phyloP scores from a whole-genome alignment of 2,113 vertebrate genomes.

The Malurus elegans region DNA sequence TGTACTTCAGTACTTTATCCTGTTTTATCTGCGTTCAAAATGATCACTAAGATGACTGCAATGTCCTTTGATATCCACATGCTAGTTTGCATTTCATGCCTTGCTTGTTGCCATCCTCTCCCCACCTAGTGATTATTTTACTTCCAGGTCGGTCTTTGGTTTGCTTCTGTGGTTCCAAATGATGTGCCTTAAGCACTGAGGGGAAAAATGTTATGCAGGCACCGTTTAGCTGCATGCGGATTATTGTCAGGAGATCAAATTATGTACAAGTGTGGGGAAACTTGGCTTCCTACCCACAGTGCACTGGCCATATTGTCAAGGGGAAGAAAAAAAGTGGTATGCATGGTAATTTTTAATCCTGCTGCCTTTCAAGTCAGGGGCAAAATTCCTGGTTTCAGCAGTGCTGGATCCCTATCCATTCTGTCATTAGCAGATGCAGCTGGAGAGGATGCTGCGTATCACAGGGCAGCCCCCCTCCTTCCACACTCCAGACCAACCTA shows the following conservation, averaged over 20 bases:
- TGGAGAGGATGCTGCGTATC: neutral
- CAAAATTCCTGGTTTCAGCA: constrained; percentile 46
- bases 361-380: constrained; percentile 29
- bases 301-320: constrained; percentile 12
- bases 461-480: neutral
- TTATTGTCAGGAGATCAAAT: constrained; percentile 60
- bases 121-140: neutral
- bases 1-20: neutral
- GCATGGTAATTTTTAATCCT: constrained; percentile 52
- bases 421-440: constrained; percentile 12
- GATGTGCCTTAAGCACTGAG: constrained; percentile 3
- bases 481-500: neutral
- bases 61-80: neutral
- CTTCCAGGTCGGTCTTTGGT: neutral
- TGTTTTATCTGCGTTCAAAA: neutral
- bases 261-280: constrained; percentile 20
- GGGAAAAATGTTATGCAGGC: constrained; percentile 47
- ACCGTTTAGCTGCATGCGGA: neutral
- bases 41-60: neutral
- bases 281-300: constrained; percentile 30
- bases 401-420: neutral
- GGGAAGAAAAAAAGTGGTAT: constrained; percentile 6
- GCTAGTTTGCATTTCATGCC: neutral
- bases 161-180: constrained; percentile 32
- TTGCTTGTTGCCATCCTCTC: neutral